These are phyloP conservation scores for Orius insidiosus DNA, from an alignment of 1,140 invertebrate genomes.

Conservation along the genomic window DNA sequence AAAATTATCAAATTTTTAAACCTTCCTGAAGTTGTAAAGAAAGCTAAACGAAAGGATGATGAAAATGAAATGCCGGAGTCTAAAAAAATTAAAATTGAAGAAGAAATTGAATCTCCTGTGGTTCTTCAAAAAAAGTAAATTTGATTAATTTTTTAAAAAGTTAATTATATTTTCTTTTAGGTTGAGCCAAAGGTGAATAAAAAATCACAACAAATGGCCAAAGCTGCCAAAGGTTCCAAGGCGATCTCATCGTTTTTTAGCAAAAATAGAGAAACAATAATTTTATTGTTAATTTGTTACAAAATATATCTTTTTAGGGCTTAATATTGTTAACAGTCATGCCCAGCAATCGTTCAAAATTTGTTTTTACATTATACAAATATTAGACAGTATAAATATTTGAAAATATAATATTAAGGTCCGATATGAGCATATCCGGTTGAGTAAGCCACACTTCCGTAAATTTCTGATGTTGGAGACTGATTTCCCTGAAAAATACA, in stretches of 20 bases:
- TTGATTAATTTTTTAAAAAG: too few species aligned
- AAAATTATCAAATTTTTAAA: constrained; percentile 40
- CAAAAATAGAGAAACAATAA: constrained; percentile 13
- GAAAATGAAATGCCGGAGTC: background rate
- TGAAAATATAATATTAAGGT: constrained; percentile 18
- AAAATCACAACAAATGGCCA: constrained; percentile 14
- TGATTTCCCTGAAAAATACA: constrained; percentile 28
- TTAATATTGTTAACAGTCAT: too few species aligned
- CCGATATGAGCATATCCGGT: constrained; percentile 28
- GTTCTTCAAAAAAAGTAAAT: too few species aligned
- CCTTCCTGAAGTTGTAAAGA: constrained; percentile 29
- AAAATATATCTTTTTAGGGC: too few species aligned
- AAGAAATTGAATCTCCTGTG: background rate
- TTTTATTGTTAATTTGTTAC: too few species aligned
- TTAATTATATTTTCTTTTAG: too few species aligned
- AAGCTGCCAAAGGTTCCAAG: constrained; percentile 22
- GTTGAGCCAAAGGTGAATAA: background rate
- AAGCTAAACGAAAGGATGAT: constrained; percentile 14
- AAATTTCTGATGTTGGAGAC: constrained; percentile 31
- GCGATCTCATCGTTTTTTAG: constrained; percentile 22
- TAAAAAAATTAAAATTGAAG: constrained; percentile 9
- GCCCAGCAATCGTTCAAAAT: too few species aligned
- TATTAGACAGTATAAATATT: too few species aligned
- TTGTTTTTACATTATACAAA: too few species aligned
- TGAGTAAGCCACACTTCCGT: constrained; percentile 33